Conservation (phyloP, 2,113 vertebrate genomes). For the Tachysurus fulvidraco region DNA sequence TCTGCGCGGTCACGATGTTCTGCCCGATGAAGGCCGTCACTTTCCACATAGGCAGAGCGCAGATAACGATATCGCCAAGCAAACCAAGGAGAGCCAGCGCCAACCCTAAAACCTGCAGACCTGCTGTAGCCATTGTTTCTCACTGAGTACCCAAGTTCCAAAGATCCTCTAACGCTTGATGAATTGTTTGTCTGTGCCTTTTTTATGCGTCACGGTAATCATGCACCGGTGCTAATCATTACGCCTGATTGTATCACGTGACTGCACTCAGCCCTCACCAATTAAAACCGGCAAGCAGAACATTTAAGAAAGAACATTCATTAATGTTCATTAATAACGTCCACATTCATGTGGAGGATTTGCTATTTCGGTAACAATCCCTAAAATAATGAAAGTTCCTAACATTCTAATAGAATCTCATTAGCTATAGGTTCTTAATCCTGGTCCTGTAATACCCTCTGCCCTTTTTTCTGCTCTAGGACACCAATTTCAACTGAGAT, state of each 20-base stretch:
- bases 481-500: neutral
- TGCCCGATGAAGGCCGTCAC: conserved; percentile 79
- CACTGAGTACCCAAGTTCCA: rapidly evolving
- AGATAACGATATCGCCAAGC: conserved; percentile 75
- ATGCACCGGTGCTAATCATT: neutral
- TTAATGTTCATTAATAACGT: neutral
- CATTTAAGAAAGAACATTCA: neutral
- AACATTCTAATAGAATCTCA: neutral
- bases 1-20: conserved; percentile 81
- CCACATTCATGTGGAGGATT: neutral
- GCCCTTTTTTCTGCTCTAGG: neutral
- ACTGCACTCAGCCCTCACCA: neutral
- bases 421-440: neutral
- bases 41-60: conserved; percentile 82
- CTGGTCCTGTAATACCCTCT: neutral
- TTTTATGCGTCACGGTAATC: neutral
- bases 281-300: neutral
- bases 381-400: no score
- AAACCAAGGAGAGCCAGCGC: conserved; percentile 70
- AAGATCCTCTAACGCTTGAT: neutral
- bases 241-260: conserved; percentile 22
- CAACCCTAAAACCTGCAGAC: conserved; percentile 70
- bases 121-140: conserved; percentile 59
- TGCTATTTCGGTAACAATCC: neutral
- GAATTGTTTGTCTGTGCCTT: rapidly evolving